Conservation (phyloP, 1,140 invertebrate genomes). For the Ptiloglossa arizonensis region DNA sequence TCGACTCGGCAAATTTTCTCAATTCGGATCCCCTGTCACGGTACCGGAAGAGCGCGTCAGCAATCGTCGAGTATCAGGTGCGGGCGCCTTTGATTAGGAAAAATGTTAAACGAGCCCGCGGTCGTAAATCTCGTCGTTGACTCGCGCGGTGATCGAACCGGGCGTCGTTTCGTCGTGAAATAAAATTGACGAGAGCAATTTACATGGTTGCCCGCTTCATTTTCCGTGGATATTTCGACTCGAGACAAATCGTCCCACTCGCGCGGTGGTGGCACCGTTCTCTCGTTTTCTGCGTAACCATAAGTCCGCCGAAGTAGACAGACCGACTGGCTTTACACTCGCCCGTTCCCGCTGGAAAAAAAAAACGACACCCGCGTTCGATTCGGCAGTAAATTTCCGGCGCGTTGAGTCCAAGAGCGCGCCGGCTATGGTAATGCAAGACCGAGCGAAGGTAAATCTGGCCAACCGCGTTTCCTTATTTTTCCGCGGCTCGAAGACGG, state of each 20-base stretch:
- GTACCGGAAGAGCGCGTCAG: too few species aligned
- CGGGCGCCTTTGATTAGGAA: not conserved
- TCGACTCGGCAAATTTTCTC: too few species aligned
- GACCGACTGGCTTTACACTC: not conserved
- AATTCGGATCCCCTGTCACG: too few species aligned
- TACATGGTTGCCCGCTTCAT: conserved; percentile 36
- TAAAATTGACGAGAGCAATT: conserved; percentile 39
- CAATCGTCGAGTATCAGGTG: too few species aligned
- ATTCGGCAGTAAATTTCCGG: conserved; percentile 24
- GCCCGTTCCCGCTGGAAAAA: not conserved
- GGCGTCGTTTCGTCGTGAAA: not conserved
- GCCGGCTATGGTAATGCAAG: conserved; percentile 23
- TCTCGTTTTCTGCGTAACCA: not conserved
- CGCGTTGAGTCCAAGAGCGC: conserved; percentile 7
- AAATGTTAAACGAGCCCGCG: not conserved
- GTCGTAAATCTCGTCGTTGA: conserved; percentile 7
- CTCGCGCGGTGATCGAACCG: not conserved
- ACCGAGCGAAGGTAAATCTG: conserved; percentile 10
- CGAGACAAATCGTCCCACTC: conserved; percentile 21
- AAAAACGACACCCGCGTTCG: not conserved
- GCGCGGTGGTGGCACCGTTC: not conserved
- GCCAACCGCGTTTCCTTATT: not conserved
- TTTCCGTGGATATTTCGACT: conserved; percentile 27
- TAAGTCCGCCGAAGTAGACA: conserved; percentile 3
- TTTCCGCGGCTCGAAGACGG: conserved; percentile 8